These are phyloP conservation scores for Hartigia nigra DNA, from an alignment of 2,888 invertebrate species.

Conservation along the genomic window DNA sequence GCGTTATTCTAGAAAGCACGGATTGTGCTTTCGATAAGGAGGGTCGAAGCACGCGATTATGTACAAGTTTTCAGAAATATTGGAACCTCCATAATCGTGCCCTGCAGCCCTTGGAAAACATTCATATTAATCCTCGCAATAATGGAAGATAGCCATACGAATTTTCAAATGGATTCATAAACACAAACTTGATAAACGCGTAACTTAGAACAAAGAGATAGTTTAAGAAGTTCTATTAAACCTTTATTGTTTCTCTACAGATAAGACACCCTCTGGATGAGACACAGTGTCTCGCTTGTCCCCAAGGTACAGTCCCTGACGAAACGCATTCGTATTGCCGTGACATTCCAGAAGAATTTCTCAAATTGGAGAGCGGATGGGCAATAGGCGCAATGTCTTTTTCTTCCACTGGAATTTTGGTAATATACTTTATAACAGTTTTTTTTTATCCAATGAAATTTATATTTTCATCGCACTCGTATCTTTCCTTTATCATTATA, in stretches of 20 bases:
- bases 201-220: not conserved
- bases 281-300: conserved; percentile 86
- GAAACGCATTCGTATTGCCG: conserved; percentile 78
- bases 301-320: conserved; percentile 86
- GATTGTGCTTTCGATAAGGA: not conserved
- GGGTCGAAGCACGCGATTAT: not conserved
- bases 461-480: not conserved
- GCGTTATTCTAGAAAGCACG: not conserved
- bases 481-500: conserved; percentile 23
- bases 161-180: not conserved
- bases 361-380: conserved; percentile 86
- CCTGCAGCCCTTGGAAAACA: not conserved
- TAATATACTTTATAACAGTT: conserved; percentile 65
- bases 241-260: conserved; percentile 65
- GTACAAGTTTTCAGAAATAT: not conserved
- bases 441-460: conserved; percentile 4
- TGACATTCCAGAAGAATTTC: conserved; percentile 84
- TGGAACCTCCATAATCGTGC: not conserved
- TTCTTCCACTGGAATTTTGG: conserved; percentile 85
- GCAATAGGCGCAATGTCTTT: conserved; percentile 94
- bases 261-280: conserved; percentile 84
- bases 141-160: not conserved
- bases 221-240: not conserved
- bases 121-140: not conserved
- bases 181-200: not conserved